phyloP scores from a whole-genome alignment of 2,113 vertebrate species.

The Cyanistes caeruleus region DNA sequence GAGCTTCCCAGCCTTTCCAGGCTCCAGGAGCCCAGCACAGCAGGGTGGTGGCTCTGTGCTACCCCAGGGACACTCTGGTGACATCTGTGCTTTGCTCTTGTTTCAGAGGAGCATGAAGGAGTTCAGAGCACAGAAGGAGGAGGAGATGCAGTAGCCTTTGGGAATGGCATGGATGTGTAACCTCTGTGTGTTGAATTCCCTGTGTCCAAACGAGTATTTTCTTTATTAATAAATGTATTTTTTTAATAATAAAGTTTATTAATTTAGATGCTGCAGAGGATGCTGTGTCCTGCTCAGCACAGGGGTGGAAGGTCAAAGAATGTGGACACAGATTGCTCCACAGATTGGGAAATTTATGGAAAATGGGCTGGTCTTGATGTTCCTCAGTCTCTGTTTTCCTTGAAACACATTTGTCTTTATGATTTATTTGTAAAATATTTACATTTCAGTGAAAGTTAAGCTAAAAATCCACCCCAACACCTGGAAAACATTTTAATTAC shows the following conservation, averaged over 20 bases:
- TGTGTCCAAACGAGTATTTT: no score
- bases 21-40: neutral
- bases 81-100: neutral
- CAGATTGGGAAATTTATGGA: neutral
- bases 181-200: neutral
- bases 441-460: neutral
- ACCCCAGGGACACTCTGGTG: fast-evolving
- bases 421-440: neutral
- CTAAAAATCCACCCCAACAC: neutral
- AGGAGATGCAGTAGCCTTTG: constrained; percentile 76
- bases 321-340: neutral
- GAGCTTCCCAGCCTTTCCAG: neutral
- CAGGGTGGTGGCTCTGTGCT: neutral
- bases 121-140: constrained; percentile 76
- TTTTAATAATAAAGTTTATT: constrained; percentile 5
- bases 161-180: neutral
- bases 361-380: neutral
- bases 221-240: neutral
- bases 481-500: neutral
- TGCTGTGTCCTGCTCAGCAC: neutral
- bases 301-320: fast-evolving
- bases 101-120: constrained; percentile 79
- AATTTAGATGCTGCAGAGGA: neutral
- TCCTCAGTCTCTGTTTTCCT: neutral
- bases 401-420: neutral